Percentiles rank a stretch among this genome's conserved stretches.
Evolutionary conservation across 2,888 invertebrate genomes (phyloP).

Genomic region (Baronia brevicornis): DNA sequence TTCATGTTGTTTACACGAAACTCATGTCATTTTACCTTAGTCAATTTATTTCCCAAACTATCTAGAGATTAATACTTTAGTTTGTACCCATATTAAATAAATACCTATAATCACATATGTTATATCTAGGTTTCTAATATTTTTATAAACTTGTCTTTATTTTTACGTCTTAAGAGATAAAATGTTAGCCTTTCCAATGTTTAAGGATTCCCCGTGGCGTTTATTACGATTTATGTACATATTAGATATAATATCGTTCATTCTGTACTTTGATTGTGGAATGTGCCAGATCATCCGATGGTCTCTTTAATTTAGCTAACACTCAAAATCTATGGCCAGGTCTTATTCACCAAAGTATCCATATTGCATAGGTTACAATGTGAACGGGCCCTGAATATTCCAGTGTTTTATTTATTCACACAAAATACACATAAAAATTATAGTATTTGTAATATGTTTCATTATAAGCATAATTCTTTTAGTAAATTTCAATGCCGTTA

Average conservation of each 20-base stretch:
- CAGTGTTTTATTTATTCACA: no score
- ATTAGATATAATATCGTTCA: slow-evolving; percentile 54
- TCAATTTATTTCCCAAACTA: slow-evolving; percentile 62
- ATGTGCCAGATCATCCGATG: slow-evolving; percentile 8
- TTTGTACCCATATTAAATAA: slow-evolving; percentile 32
- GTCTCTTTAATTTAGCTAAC: slow-evolving; percentile 19
- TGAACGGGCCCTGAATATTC: no score
- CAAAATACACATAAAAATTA: no score
- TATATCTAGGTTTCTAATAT: slow-evolving; percentile 16
- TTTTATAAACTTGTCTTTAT: slow-evolving; percentile 11
- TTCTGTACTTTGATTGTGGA: slow-evolving; percentile 24
- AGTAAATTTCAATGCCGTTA: no score
- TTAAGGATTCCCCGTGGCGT: slow-evolving; percentile 17
- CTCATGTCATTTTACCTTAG: slow-evolving; percentile 51
- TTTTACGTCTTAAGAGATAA: slow-evolving; percentile 7
- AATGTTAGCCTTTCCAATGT: slow-evolving; percentile 7
- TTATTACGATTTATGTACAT: slow-evolving; percentile 56
- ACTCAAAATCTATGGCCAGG: slow-evolving; percentile 21
- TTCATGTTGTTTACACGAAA: neutral
- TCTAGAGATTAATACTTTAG: slow-evolving; percentile 39
- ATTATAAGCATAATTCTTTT: no score
- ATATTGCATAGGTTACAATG: slow-evolving; percentile 21
- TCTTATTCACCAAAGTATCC: slow-evolving; percentile 25
- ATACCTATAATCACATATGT: slow-evolving; percentile 23
- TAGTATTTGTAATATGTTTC: no score